Percentiles rank a stretch among this genome's conserved stretches.
Conservation (phyloP, 2,113 vertebrate species). For the Mus pahari region DNA sequence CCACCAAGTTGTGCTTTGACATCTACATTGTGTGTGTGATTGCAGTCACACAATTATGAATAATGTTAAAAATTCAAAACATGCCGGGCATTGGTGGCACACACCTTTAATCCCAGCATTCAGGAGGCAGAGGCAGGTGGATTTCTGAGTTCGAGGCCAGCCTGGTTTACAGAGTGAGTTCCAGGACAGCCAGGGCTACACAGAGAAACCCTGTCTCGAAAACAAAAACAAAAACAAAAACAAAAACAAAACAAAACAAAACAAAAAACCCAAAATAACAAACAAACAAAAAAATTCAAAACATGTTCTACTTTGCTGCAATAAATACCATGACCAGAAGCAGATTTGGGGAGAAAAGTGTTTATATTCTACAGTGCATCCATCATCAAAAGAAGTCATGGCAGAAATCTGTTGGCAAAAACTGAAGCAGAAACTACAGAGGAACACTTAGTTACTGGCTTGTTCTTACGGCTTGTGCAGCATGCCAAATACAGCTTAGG, state of each 20-base stretch:
- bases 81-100: no score
- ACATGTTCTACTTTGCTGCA: background rate
- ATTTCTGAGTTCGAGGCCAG: no score
- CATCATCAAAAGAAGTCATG: accelerated
- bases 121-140: no score
- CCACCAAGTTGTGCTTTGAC: background rate
- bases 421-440: background rate
- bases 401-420: background rate
- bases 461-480: background rate
- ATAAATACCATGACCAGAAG: background rate
- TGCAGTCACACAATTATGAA: background rate
- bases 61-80: background rate
- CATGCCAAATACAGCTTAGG: background rate
- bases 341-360: background rate
- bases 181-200: no score
- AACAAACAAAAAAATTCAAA: background rate
- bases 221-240: no score
- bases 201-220: no score
- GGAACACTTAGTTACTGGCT: background rate
- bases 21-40: background rate
- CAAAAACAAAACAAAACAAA: no score
- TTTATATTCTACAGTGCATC: background rate
- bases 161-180: no score
- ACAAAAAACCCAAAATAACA: no score
- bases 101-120: no score